Base-by-base conservation (phyloP, 2,888 invertebrate species). In the Fragum whitleyi region DNA sequence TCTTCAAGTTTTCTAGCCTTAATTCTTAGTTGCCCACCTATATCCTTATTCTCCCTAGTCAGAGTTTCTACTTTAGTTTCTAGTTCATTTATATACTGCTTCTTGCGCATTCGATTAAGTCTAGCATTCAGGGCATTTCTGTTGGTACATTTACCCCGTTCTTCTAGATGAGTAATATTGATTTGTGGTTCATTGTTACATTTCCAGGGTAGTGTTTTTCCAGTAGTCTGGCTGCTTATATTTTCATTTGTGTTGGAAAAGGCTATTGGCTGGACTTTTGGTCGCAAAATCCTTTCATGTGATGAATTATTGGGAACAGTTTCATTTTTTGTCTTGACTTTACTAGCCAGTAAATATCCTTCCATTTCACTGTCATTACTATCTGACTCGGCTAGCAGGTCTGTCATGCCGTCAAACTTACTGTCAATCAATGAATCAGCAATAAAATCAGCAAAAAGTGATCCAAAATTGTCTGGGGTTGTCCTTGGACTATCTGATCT, bases 61-160 rank as follows among this genome's bases (percentile, higher is more conserved):
- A 87, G 57, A 14, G 32, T 53, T 62, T 74, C 32, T 28, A 81
- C 65, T 6, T 68, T 75, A 55, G 36, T 61, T 61, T 87, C 86
- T 9, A 86, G 67, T 28, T 69, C 71, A 65, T 73, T 28, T 11
- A 86, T 14, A 77, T 88, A 83, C 32, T 81, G 69, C 53, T 88
- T 88, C 75, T 87, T 87, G 67, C 81, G 86, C 74, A 80, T 77
- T 73, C 88, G 71, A 32, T 86, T 83, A 74, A 85, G 77, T 42
- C 89, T 59, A 2, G 89, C 87, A 28, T 71, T 55, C 3, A 88
- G 39, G 16, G 89, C 89, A 79, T 85, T 87, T 75, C 77, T 84
- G 11, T 73, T 81, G 7, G 65, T 65, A 23, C 42, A 42, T 26
- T 65, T 65, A 1, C 65, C 65, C 11, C 36, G 32, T 21, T 39